phyloP scores from a whole-genome alignment of 2,888 invertebrate genomes.

The Plagodis dolabraria region DNA sequence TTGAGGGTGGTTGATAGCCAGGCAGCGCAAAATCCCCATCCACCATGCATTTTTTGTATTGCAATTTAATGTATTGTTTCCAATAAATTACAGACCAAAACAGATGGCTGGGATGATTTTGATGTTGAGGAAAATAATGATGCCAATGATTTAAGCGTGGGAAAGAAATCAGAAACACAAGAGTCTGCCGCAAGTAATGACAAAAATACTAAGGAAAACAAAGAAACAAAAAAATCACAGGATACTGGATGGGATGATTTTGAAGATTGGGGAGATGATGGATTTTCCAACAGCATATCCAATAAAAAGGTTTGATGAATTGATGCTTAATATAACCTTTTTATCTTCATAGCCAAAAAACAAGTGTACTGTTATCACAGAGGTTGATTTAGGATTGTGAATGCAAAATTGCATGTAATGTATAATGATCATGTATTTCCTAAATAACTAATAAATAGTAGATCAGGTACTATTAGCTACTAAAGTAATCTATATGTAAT shows the following conservation, averaged over 20 bases:
- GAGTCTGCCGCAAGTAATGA: slow-evolving; percentile 13
- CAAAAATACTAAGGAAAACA: slow-evolving; percentile 19
- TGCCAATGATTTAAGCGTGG: slow-evolving; percentile 33
- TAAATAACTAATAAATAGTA: too few species aligned
- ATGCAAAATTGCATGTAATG: too few species aligned
- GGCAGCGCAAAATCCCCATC: too few species aligned
- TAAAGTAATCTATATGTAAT: too few species aligned
- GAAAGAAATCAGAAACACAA: slow-evolving; percentile 8
- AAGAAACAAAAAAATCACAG: slow-evolving; percentile 53
- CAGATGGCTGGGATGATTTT: slow-evolving; percentile 81
- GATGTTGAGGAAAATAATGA: slow-evolving; percentile 65
- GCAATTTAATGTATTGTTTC: not conserved
- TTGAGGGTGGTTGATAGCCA: too few species aligned
- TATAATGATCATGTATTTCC: too few species aligned
- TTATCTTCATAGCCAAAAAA: too few species aligned
- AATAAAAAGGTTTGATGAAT: slow-evolving; percentile 39
- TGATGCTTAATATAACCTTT: too few species aligned
- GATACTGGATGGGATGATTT: slow-evolving; percentile 82
- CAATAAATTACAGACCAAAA: slow-evolving; percentile 37
- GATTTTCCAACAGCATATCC: slow-evolving; percentile 26
- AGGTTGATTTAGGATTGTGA: too few species aligned
- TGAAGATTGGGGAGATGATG: slow-evolving; percentile 75
- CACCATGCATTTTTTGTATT: slow-evolving; percentile 7
- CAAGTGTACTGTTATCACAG: too few species aligned
- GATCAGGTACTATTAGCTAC: too few species aligned